A percentile compares a stretch with the other conserved stretches of the same genome.
Conservation (phyloP, 2,113 vertebrate genomes). For the Tyrannus savana region DNA sequence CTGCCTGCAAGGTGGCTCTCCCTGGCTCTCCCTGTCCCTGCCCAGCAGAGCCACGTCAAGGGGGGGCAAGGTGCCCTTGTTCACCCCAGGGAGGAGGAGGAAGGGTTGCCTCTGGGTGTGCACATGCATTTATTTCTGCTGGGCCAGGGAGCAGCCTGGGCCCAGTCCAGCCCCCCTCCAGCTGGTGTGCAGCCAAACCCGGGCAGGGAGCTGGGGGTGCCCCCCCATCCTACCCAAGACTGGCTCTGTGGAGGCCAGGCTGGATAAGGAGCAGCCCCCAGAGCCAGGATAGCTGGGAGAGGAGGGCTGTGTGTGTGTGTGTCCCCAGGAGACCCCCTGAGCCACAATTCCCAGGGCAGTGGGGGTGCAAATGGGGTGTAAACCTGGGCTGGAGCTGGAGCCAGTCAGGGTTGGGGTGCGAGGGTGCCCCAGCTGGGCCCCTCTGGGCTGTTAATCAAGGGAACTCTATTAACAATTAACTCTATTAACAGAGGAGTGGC, state of each 20-base stretch:
- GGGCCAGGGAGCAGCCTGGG: background rate
- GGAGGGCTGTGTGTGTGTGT: background rate
- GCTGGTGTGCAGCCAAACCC: background rate
- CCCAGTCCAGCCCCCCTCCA: background rate
- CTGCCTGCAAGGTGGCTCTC: background rate
- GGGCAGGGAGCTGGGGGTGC: background rate
- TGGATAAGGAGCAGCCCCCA: background rate
- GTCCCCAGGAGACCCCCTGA: background rate
- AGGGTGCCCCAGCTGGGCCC: background rate
- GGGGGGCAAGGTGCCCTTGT: background rate
- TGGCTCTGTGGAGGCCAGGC: background rate
- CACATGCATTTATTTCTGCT: background rate
- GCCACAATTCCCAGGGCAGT: background rate
- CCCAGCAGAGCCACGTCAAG: background rate
- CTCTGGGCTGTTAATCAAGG: background rate
- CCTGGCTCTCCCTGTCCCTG: background rate
- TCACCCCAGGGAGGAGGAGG: background rate
- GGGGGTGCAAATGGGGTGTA: background rate
- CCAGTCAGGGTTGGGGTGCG: background rate
- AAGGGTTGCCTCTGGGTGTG: background rate
- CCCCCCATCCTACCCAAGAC: too few relatives aligned
- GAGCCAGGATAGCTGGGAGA: background rate
- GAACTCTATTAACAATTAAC: slow-evolving; percentile 45
- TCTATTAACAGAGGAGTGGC: slow-evolving; percentile 20
- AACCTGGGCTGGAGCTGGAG: background rate